phyloP scores from a whole-genome alignment of 2,888 invertebrate species.

The Cephus pulcher region DNA sequence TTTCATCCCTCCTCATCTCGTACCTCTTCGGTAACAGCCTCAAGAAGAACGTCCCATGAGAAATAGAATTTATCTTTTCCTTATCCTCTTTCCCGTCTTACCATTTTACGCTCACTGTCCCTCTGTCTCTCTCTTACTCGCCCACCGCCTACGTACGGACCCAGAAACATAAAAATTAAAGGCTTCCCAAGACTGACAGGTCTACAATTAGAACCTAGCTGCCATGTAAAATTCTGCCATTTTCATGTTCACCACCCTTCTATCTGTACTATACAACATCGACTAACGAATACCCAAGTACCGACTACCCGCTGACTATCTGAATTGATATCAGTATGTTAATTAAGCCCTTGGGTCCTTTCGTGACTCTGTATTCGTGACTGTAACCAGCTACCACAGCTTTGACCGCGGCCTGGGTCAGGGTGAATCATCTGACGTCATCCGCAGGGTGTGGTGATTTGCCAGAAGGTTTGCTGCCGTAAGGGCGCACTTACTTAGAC shows the following conservation, averaged over 20 bases:
- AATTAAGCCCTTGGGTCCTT: conserved; percentile 23
- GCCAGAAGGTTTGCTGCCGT: conserved; percentile 15
- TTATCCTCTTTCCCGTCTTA: not conserved
- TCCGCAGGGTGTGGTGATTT: conserved; percentile 56
- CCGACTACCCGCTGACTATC: conserved; percentile 4
- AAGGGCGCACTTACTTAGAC: not conserved
- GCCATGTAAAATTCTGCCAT: not conserved
- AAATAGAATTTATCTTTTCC: not conserved
- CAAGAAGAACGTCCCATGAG: not conserved
- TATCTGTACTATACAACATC: not conserved
- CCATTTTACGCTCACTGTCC: too few species aligned
- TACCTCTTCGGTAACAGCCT: not conserved
- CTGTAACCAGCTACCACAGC: not conserved
- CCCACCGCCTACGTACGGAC: not conserved
- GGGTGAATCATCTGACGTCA: conserved; percentile 60
- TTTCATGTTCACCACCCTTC: not conserved
- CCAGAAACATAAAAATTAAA: not conserved
- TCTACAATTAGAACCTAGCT: not conserved
- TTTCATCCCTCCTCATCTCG: not conserved
- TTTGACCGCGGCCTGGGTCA: conserved; percentile 45
- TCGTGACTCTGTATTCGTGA: conserved; percentile 23
- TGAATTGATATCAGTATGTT: conserved; percentile 21
- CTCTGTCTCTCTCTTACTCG: not conserved
- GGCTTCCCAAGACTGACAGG: not conserved
- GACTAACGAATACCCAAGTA: not conserved